Conservation (phyloP, 1,140 invertebrate genomes). For the Drosophila ogumai region DNA sequence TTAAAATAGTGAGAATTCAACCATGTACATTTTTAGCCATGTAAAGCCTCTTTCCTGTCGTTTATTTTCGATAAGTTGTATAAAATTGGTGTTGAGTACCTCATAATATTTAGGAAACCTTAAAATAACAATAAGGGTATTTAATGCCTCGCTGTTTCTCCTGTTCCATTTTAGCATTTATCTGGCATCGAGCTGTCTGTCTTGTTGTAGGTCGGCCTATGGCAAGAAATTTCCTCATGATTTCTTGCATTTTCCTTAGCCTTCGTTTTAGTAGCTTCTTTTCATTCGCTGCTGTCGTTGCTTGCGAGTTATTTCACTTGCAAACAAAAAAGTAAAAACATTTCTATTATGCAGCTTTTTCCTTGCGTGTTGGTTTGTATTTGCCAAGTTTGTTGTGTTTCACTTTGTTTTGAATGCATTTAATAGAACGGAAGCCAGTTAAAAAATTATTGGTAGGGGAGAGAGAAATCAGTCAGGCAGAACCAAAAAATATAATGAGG, state of each 20-base stretch:
- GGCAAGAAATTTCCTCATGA: conserved; percentile 10
- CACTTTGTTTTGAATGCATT: conserved; percentile 52
- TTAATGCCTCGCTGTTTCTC: background rate
- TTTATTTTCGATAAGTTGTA: background rate
- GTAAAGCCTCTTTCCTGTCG: background rate
- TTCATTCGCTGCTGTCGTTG: background rate
- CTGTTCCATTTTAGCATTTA: conserved; percentile 33
- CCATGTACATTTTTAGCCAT: background rate
- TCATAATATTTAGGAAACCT: background rate
- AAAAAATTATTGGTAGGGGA: conserved; percentile 11
- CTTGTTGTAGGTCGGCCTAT: conserved; percentile 6
- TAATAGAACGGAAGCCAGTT: conserved; percentile 48
- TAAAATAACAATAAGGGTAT: background rate
- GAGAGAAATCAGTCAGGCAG: conserved; percentile 26
- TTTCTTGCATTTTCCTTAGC: conserved; percentile 18
- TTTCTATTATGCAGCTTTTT: conserved; percentile 11
- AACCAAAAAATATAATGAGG: conserved; percentile 3
- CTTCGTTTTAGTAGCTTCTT: conserved; percentile 2
- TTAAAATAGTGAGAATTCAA: background rate
- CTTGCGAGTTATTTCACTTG: conserved; percentile 15
- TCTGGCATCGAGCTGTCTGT: conserved; percentile 39
- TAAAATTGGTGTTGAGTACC: background rate
- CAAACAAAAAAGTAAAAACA: background rate
- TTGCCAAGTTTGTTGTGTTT: conserved; percentile 41
- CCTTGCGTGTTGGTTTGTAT: conserved; percentile 35